These are phyloP conservation scores for Drosophila gunungcola DNA, from an alignment of 1,140 invertebrate genomes.

Conservation along the genomic window DNA sequence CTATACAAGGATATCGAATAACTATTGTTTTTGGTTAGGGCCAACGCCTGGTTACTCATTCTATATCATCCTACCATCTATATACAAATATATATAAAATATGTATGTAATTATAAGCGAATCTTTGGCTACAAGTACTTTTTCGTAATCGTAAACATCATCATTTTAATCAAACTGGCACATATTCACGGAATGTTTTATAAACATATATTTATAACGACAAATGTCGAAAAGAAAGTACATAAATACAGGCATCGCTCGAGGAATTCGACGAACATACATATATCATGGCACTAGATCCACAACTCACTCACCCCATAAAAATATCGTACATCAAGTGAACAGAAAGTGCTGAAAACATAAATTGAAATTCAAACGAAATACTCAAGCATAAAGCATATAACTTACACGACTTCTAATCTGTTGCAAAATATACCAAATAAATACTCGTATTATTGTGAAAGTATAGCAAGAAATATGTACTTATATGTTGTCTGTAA, in stretches of 20 bases:
- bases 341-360: constrained; percentile 57
- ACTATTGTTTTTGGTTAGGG: constrained; percentile 16
- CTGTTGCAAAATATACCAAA: constrained; percentile 71
- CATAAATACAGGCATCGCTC: constrained; percentile 43
- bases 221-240: constrained; percentile 44
- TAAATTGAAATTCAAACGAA: constrained; percentile 47
- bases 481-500: constrained; percentile 71
- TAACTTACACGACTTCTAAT: constrained; percentile 51
- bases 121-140: constrained; percentile 65
- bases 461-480: constrained; percentile 60
- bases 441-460: constrained; percentile 78
- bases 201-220: constrained; percentile 59
- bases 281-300: constrained; percentile 55
- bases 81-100: constrained; percentile 28
- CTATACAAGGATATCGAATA: constrained; percentile 26
- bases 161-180: constrained; percentile 69
- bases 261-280: constrained; percentile 23
- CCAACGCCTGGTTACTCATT: neutral
- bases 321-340: constrained; percentile 48
- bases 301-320: constrained; percentile 39
- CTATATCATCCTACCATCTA: constrained; percentile 36
- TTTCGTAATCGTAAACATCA: constrained; percentile 57
- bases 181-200: constrained; percentile 64
- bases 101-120: constrained; percentile 38
- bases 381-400: constrained; percentile 60